phyloP scores from a whole-genome alignment of 2,888 invertebrate species.

The Diaphora mendica region DNA sequence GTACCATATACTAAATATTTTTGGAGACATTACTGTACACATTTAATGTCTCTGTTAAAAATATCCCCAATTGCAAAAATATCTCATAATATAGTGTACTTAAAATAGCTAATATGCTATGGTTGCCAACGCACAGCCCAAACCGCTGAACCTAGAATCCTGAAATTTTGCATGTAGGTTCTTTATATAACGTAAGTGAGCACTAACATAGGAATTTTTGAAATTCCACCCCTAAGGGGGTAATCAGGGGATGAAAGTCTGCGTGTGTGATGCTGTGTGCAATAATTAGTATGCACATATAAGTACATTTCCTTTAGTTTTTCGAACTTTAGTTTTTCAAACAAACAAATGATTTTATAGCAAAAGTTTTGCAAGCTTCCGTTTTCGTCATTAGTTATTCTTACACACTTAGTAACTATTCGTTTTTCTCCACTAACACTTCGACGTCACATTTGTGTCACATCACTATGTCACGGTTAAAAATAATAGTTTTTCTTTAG shows the following conservation, averaged over 20 bases:
- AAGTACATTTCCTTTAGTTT: too few species aligned
- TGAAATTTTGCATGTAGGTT: too few species aligned
- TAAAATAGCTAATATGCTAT: slow-evolving; percentile 7
- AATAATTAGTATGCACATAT: too few species aligned
- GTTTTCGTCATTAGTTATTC: slow-evolving; percentile 38
- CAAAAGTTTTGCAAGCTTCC: slow-evolving; percentile 20
- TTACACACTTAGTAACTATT: slow-evolving; percentile 35
- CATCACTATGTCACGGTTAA: slow-evolving; percentile 3
- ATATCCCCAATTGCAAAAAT: not conserved
- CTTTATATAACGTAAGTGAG: too few species aligned
- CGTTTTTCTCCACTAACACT: slow-evolving; percentile 33
- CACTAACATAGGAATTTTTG: too few species aligned
- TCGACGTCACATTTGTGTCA: slow-evolving; percentile 7
- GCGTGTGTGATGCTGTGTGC: too few species aligned
- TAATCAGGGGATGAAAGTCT: too few species aligned
- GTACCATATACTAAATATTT: not conserved
- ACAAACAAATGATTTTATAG: not conserved
- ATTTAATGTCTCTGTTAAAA: not conserved
- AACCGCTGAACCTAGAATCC: too few species aligned
- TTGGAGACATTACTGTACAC: not conserved
- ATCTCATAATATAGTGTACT: slow-evolving; percentile 8
- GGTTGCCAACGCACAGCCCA: too few species aligned
- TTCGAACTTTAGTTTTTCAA: not conserved
- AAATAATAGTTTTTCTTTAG: slow-evolving; percentile 8
- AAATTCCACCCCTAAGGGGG: too few species aligned